Conservation (phyloP, 2,888 invertebrate species). For the Tetrapedia diversipes region DNA sequence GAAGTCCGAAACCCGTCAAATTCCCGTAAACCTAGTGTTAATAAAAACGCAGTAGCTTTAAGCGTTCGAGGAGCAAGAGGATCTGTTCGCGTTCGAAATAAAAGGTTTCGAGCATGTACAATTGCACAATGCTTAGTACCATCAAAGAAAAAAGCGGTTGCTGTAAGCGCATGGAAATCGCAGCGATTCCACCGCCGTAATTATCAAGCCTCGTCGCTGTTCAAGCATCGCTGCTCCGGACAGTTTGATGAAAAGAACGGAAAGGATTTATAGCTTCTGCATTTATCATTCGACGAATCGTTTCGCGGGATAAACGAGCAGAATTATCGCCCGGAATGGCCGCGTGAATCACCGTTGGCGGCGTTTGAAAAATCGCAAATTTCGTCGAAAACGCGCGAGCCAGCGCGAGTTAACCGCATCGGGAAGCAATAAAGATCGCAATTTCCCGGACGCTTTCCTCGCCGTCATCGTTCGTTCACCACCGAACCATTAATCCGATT, state of each 20-base stretch:
- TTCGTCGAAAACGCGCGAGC: background rate
- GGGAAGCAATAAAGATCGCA: constrained; percentile 20
- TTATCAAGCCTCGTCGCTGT: too few species aligned
- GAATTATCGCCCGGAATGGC: background rate
- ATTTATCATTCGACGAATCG: background rate
- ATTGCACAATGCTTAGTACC: too few species aligned
- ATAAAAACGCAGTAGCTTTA: too few species aligned
- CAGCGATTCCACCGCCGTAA: too few species aligned
- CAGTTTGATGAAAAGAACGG: too few species aligned
- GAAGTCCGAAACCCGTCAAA: too few species aligned
- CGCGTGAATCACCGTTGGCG: background rate
- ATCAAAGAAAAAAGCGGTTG: too few species aligned
- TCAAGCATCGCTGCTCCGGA: too few species aligned
- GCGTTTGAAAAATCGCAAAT: background rate
- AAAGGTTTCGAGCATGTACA: too few species aligned
- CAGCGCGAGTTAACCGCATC: background rate
- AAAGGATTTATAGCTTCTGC: background rate
- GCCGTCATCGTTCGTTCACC: background rate
- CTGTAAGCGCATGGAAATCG: background rate
- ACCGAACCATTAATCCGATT: constrained; percentile 15
- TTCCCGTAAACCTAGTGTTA: too few species aligned
- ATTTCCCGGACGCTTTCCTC: constrained; percentile 9
- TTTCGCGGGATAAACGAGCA: background rate
- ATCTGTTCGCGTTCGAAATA: too few species aligned
- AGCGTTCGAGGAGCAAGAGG: too few species aligned